phyloP scores from a whole-genome alignment of 2,888 invertebrate species.

The Sarcophaga variegata region DNA sequence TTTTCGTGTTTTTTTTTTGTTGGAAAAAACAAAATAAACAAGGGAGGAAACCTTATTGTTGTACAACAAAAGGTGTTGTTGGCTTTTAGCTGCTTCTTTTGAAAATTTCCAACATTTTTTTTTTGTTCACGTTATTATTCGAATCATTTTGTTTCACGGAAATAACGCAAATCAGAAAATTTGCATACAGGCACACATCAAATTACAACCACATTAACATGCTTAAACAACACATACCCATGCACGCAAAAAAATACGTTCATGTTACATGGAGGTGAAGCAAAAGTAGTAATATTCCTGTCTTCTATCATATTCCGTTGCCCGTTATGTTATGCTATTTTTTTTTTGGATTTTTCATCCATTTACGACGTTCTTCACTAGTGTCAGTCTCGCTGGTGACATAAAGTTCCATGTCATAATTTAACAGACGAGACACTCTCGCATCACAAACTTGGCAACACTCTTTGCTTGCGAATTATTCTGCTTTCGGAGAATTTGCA shows the following conservation, averaged over 20 bases:
- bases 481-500: neutral
- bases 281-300: conserved; percentile 1
- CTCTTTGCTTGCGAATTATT: neutral
- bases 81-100: conserved; percentile 30
- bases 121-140: neutral
- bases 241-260: neutral
- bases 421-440: conserved; percentile 10
- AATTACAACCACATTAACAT: conserved; percentile 4
- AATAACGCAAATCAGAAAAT: conserved; percentile 48
- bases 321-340: neutral
- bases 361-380: conserved; percentile 39
- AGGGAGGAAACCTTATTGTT: conserved; percentile 15
- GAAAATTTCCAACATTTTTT: conserved; percentile 10
- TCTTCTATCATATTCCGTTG: conserved; percentile 19
- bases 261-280: conserved; percentile 12
- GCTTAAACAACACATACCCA: neutral
- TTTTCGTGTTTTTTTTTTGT: neutral
- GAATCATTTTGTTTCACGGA: conserved; percentile 38
- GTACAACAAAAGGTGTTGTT: conserved; percentile 35
- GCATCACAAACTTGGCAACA: neutral
- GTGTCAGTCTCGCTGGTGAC: conserved; percentile 44
- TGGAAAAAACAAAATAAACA: too few relatives aligned
- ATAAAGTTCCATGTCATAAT: conserved; percentile 42
- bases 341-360: neutral
- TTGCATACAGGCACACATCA: conserved; percentile 21